These are phyloP conservation scores for Lasioglossum villosulum DNA, from an alignment of 2,888 invertebrate genomes.

Conservation along the genomic window DNA sequence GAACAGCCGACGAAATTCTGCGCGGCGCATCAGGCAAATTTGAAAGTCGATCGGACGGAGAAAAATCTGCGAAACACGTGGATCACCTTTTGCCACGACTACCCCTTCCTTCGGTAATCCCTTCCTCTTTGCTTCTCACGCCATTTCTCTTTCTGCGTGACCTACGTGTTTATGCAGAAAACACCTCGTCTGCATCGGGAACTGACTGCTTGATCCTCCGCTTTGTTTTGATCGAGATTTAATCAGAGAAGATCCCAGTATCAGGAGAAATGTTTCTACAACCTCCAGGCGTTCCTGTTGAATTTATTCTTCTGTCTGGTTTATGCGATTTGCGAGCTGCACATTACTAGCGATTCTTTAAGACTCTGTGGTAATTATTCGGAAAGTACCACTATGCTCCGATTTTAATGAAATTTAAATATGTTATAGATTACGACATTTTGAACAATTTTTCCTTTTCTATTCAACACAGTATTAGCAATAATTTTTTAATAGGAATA, in stretches of 20 bases:
- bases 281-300: neutral
- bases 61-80: conserved; percentile 70
- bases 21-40: conserved; percentile 63
- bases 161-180: neutral
- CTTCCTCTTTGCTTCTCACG: neutral
- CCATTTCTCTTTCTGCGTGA: conserved; percentile 43
- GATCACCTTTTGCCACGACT: conserved; percentile 61
- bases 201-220: neutral
- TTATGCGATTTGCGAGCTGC: neutral
- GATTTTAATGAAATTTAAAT: too few relatives aligned
- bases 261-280: neutral
- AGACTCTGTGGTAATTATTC: too few relatives aligned
- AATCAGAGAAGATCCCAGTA: neutral
- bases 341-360: neutral
- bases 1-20: conserved; percentile 63
- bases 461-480: too few relatives aligned
- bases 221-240: neutral
- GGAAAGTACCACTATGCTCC: too few relatives aligned
- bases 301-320: neutral
- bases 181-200: neutral
- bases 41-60: conserved; percentile 68
- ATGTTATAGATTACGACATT: too few relatives aligned
- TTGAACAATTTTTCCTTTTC: too few relatives aligned
- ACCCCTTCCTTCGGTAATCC: neutral
- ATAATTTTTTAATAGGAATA: too few relatives aligned